phyloP scores from a whole-genome alignment of 2,113 vertebrate genomes.

The Meles meles region DNA sequence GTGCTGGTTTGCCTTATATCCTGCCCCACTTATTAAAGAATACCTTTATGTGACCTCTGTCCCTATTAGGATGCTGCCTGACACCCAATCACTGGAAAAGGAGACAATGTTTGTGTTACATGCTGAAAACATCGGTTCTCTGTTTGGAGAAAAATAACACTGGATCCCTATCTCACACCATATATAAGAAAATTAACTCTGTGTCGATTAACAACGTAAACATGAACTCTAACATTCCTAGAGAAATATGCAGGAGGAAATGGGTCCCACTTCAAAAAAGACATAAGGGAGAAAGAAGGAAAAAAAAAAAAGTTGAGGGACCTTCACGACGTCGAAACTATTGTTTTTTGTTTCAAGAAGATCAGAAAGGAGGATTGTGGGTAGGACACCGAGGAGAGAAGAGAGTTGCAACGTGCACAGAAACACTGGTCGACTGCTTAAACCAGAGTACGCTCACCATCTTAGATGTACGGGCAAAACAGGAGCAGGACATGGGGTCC shows the following conservation, averaged over 20 bases:
- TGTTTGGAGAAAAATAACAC: background rate
- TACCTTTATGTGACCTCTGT: fast-evolving
- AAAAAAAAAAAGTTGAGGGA: background rate
- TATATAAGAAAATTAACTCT: background rate
- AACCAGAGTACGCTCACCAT: background rate
- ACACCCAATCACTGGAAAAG: background rate
- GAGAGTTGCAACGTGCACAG: fast-evolving
- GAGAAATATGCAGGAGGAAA: background rate
- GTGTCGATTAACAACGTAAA: fast-evolving
- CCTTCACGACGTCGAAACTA: background rate
- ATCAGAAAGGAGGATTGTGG: fast-evolving
- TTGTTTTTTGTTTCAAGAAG: background rate
- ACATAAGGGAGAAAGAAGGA: too few species aligned
- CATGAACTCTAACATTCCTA: too few species aligned
- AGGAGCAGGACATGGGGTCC: fast-evolving
- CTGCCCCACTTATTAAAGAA: background rate
- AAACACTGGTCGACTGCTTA: background rate
- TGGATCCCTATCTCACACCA: background rate
- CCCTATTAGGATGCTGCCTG: fast-evolving
- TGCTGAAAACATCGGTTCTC: background rate
- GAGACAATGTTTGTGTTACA: fast-evolving
- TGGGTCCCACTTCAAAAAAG: too few species aligned
- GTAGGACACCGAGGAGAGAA: background rate
- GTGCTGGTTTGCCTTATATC: fast-evolving
- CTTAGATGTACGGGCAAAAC: background rate